Base-by-base conservation (phyloP, 2,113 vertebrate genomes). In the Notarius lentiginosus region DNA sequence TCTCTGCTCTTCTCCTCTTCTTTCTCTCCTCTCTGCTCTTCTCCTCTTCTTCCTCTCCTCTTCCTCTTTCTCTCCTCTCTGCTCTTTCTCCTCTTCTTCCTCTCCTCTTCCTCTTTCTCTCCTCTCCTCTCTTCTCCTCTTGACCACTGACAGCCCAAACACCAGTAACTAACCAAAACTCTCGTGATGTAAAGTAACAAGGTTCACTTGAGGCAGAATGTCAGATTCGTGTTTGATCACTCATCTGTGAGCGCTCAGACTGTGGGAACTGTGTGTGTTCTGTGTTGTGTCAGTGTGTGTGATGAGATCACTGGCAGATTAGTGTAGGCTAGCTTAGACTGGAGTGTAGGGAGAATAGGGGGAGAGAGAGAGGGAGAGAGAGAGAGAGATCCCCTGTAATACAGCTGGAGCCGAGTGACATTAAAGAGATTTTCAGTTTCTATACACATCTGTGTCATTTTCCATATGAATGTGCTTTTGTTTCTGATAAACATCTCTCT, bases 381-480 rank as follows among this genome's bases (percentile, higher is more conserved):
- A 66, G n/a, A 30, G 65, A 66, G 10, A 66, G 63, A 27, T 60
- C 70, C 56, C 87, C 89, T 70, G 24, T 72, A 34, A 51, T 80
- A 27, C 76, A 56, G 76, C 61, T 47, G 53, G 77, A 81, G 83
- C 72, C n/a, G 51, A 80, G 75, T 58, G 90, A 80, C 85, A 89
- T 91, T 90, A 87, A 82, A 90, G 87, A 87, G 88, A 87, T 91
- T 93, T 91, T 72, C 82, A 87, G 6, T 79, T 27, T 77, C 41
- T 75, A 14, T 24, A 77, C 55, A 77, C 24, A n/a, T 77, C 75
- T 55, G 22, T 76, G 34, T 27, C 14, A 17, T 53, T 58, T 58
- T 34, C 15, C 77, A 79, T 5, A 80, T 60, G 14, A 72, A 17
- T 41, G 7, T 73, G 8, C 14, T 73, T 70, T 72, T 72, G 30